A percentile compares a stretch with the other conserved stretches of the same genome.
These are phyloP conservation scores for Lypha dubia DNA, from an alignment of 2,888 invertebrate species.

Conservation along the genomic window DNA sequence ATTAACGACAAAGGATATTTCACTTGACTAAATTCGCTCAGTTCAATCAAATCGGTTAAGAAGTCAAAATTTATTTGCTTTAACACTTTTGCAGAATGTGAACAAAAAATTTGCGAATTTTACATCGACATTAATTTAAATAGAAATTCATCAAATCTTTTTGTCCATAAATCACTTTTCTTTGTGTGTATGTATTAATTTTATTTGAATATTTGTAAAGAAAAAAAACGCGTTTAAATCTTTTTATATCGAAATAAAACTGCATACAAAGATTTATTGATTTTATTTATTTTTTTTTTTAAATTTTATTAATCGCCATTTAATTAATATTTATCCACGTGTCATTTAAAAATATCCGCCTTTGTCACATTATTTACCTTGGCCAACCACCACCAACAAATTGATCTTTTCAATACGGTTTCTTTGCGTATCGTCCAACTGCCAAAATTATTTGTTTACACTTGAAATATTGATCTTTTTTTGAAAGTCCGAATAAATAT, in stretches of 20 bases:
- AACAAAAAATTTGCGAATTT: not conserved
- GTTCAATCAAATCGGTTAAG: too few species aligned
- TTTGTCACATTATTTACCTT: constrained; percentile 64
- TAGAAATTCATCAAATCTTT: not conserved
- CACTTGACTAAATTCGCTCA: too few species aligned
- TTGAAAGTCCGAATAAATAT: constrained; percentile 40
- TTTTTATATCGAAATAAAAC: not conserved
- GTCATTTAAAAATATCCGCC: constrained; percentile 56
- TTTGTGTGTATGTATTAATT: not conserved
- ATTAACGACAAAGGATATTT: too few species aligned
- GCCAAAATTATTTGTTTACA: constrained; percentile 60
- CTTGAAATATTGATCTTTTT: constrained; percentile 65
- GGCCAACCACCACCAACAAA: constrained; percentile 58
- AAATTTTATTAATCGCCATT: constrained; percentile 48
- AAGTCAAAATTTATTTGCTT: not conserved
- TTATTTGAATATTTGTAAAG: not conserved
- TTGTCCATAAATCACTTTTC: not conserved
- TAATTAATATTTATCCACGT: constrained; percentile 63
- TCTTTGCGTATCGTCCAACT: constrained; percentile 34
- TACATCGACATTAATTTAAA: not conserved
- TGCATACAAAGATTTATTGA: constrained; percentile 35
- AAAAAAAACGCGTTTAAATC: not conserved
- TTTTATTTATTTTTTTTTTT: too few species aligned
- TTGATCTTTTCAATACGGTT: constrained; percentile 28
- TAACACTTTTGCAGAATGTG: not conserved